phyloP scores from a whole-genome alignment of 2,113 vertebrate species.

The Eolophus roseicapilla region DNA sequence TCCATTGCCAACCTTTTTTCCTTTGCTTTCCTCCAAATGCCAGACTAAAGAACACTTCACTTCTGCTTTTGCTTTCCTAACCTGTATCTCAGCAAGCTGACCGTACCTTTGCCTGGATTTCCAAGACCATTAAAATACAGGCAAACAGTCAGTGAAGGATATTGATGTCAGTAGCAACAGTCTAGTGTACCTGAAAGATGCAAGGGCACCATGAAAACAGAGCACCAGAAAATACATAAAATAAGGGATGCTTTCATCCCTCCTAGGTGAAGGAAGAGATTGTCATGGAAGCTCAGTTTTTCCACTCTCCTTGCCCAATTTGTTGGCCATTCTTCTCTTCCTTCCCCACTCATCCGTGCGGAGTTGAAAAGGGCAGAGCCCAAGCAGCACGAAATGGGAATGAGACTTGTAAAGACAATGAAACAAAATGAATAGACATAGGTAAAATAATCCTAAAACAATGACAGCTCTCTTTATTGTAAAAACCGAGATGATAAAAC shows the following conservation, averaged over 20 bases:
- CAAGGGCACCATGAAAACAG: not conserved
- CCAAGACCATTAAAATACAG: not conserved
- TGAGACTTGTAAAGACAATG: constrained; percentile 50
- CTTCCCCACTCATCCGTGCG: not conserved
- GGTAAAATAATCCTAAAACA: constrained; percentile 67
- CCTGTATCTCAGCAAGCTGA: not conserved
- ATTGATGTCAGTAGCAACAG: not conserved
- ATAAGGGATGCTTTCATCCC: not conserved
- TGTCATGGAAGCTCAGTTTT: not conserved
- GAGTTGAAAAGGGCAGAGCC: constrained; percentile 46
- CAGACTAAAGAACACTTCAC: not conserved
- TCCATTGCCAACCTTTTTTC: not conserved
- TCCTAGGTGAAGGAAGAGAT: not conserved
- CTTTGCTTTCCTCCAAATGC: not conserved
- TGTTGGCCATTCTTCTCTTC: not conserved
- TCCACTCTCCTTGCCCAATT: not conserved
- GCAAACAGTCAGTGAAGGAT: not conserved
- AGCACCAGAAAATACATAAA: not conserved
- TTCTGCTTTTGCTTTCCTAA: not conserved
- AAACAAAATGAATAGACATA: constrained; percentile 59
- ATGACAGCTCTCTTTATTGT: constrained; percentile 58
- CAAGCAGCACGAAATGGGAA: not conserved
- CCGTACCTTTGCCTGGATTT: not conserved
- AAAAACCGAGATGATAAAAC: constrained; percentile 54
- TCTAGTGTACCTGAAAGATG: not conserved